Evolutionary conservation across 2,888 invertebrate species (phyloP).

Genomic region (Spilosoma lubricipeda): DNA sequence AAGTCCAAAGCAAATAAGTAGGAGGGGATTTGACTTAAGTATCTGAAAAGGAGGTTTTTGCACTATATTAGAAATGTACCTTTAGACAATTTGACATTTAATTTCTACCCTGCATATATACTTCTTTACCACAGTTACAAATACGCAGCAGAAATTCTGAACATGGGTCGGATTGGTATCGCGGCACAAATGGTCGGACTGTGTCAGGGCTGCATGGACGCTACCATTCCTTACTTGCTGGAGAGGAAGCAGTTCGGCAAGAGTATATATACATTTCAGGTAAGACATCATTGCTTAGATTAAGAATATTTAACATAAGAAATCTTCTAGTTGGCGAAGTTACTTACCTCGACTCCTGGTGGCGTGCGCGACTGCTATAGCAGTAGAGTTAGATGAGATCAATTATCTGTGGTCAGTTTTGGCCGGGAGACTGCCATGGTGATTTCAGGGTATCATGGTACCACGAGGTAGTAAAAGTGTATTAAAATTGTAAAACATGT

Average conservation of each 20-base stretch:
- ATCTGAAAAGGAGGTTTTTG: neutral
- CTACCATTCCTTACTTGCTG: conserved; percentile 97
- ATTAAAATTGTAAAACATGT: no score
- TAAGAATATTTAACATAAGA: no score
- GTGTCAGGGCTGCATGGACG: conserved; percentile 97
- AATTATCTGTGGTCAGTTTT: no score
- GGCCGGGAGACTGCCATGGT: no score
- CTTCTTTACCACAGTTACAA: conserved; percentile 93
- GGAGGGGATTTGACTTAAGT: neutral
- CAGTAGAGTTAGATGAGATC: no score
- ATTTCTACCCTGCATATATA: neutral
- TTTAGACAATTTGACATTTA: neutral
- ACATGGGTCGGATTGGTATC: conserved; percentile 96
- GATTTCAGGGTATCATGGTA: no score
- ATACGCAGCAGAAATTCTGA: conserved; percentile 97
- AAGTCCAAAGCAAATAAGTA: neutral
- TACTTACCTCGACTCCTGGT: no score
- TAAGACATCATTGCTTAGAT: conserved; percentile 61
- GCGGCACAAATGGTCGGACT: conserved; percentile 97
- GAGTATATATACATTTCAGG: conserved; percentile 94
- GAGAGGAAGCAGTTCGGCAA: conserved; percentile 98
- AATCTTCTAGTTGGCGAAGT: no score
- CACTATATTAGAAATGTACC: neutral
- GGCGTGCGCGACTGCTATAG: no score
- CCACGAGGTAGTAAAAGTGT: no score